phyloP scores from a whole-genome alignment of 2,113 vertebrate genomes.

The Haemorhous mexicanus region DNA sequence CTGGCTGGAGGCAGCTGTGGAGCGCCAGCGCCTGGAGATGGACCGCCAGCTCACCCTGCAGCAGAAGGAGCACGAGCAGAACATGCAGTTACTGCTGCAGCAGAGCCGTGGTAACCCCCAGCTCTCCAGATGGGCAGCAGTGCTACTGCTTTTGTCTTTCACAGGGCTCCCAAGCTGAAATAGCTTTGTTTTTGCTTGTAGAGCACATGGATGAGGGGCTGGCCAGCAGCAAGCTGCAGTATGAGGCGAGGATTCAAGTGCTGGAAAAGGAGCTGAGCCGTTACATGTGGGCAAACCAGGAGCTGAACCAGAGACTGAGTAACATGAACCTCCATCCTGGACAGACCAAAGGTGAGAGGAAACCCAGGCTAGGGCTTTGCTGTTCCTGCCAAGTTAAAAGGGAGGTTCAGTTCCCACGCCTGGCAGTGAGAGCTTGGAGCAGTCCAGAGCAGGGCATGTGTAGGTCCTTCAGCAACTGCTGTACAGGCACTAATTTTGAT shows the following conservation, averaged over 20 bases:
- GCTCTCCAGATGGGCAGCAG: background rate
- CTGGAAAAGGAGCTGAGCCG: conserved; percentile 87
- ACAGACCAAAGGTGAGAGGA: conserved; percentile 76
- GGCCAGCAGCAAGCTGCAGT: conserved; percentile 87
- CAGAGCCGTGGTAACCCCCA: conserved; percentile 83
- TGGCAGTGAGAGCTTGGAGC: background rate
- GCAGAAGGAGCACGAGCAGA: conserved; percentile 93
- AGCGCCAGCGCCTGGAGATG: conserved; percentile 88
- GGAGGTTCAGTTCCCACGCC: background rate
- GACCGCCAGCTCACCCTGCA: conserved; percentile 93
- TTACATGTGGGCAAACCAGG: conserved; percentile 83
- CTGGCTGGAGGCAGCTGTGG: conserved; percentile 90
- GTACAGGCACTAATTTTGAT: background rate
- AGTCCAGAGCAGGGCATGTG: background rate
- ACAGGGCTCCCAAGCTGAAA: background rate
- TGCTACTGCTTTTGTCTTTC: background rate
- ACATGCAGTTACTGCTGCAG: conserved; percentile 88
- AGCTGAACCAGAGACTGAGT: conserved; percentile 81
- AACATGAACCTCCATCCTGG: conserved; percentile 66
- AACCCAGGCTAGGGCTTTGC: background rate
- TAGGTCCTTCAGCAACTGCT: background rate
- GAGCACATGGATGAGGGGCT: conserved; percentile 91
- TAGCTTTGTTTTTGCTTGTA: background rate
- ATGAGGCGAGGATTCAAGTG: conserved; percentile 85
- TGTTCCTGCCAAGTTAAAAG: background rate